Evolutionary conservation across 2,113 vertebrate species (phyloP).

Genomic region (Nerophis ophidion): DNA sequence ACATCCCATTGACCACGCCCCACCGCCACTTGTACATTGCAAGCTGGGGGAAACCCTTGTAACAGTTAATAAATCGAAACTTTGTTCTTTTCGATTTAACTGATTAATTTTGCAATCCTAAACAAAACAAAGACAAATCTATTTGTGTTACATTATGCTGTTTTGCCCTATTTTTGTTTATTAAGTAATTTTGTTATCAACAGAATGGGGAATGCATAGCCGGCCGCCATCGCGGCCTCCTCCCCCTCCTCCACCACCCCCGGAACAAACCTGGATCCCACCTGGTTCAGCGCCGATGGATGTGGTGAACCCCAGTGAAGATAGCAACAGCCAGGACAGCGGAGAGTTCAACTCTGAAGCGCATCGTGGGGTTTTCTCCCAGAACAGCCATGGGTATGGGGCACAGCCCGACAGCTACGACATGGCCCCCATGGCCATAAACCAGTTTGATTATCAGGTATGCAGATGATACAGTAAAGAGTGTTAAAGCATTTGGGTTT

Average conservation of each 20-base stretch:
- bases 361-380: conserved; percentile 88
- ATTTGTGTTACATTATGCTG: too few species aligned
- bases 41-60: too few species aligned
- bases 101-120: too few species aligned
- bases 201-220: conserved; percentile 94
- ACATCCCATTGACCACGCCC: too few species aligned
- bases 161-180: not conserved
- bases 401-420: conserved; percentile 95
- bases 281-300: conserved; percentile 92
- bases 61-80: too few species aligned
- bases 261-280: conserved; percentile 92
- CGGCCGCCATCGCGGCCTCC: conserved; percentile 86
- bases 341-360: conserved; percentile 89
- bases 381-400: conserved; percentile 98
- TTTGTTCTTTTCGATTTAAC: too few species aligned
- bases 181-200: conserved; percentile 32
- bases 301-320: conserved; percentile 90
- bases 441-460: conserved; percentile 99
- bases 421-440: conserved; percentile 87
- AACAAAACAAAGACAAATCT: too few species aligned
- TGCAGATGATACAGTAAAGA: conserved; percentile 63
- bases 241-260: conserved; percentile 83
- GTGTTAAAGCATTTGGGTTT: conserved; percentile 60
- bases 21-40: too few species aligned
- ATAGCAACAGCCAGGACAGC: conserved; percentile 99